These are phyloP conservation scores for Hylia prasina DNA, from an alignment of 2,113 vertebrate genomes.

Conservation along the genomic window DNA sequence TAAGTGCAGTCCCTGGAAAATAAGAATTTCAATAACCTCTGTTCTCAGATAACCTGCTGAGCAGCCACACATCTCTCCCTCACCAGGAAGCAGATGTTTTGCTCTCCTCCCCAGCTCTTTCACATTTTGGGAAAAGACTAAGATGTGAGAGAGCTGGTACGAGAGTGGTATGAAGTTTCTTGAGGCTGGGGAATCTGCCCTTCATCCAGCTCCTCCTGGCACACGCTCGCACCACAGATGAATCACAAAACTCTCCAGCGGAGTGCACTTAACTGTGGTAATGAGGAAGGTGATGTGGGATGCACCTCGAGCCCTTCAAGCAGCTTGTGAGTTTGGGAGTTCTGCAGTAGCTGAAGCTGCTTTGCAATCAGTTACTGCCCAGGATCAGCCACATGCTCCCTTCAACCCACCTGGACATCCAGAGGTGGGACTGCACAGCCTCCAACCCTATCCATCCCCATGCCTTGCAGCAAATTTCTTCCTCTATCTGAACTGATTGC, in stretches of 20 bases:
- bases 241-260: background rate
- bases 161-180: background rate
- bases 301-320: background rate
- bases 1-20: background rate
- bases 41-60: background rate
- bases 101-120: background rate
- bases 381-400: background rate
- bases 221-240: background rate
- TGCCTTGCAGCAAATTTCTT: background rate
- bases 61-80: background rate
- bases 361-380: background rate
- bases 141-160: background rate
- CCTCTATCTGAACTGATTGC: background rate
- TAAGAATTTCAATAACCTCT: constrained; percentile 19
- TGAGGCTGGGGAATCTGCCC: background rate
- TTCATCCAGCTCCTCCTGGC: background rate
- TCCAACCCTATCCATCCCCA: background rate
- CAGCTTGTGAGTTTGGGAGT: background rate
- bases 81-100: background rate
- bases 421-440: background rate
- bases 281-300: background rate
- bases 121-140: background rate
- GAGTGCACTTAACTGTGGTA: background rate
- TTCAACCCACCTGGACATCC: background rate
- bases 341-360: background rate